These are phyloP conservation scores for Smithornis capensis DNA, from an alignment of 2,113 vertebrate genomes.

Conservation along the genomic window DNA sequence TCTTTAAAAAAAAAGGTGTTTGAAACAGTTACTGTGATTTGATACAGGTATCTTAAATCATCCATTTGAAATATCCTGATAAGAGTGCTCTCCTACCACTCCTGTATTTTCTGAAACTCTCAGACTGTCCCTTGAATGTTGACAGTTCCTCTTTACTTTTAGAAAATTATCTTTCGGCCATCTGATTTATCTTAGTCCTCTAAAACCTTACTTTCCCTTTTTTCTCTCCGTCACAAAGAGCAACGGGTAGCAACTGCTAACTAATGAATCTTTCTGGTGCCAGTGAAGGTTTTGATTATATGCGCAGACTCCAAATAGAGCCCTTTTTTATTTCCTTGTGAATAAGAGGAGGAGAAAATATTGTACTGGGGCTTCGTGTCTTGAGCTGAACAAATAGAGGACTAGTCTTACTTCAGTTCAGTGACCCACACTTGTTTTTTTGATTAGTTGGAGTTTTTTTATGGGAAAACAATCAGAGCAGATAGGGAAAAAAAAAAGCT, in stretches of 20 bases:
- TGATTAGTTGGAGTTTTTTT: background rate
- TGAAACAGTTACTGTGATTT: background rate
- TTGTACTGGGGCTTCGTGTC: background rate
- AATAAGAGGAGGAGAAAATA: background rate
- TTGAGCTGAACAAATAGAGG: background rate
- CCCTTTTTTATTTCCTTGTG: background rate
- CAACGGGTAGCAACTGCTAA: background rate
- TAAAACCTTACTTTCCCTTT: background rate
- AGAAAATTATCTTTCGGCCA: background rate
- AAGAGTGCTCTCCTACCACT: background rate
- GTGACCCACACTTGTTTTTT: background rate
- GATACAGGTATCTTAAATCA: background rate
- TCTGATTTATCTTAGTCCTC: background rate
- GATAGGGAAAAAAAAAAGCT: background rate
- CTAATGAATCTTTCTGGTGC: background rate
- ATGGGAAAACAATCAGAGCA: background rate
- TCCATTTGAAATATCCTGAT: background rate
- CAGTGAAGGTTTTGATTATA: background rate
- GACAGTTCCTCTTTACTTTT: background rate
- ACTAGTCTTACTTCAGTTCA: background rate
- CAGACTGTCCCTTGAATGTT: background rate
- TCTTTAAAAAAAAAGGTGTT: background rate
- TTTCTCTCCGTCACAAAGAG: background rate
- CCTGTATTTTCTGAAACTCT: background rate
- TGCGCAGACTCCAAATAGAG: background rate